Evolutionary conservation across 2,888 invertebrate genomes (phyloP), one percentile per base, ranked within the genome.

Genomic region (Zygaena filipendulae): DNA sequence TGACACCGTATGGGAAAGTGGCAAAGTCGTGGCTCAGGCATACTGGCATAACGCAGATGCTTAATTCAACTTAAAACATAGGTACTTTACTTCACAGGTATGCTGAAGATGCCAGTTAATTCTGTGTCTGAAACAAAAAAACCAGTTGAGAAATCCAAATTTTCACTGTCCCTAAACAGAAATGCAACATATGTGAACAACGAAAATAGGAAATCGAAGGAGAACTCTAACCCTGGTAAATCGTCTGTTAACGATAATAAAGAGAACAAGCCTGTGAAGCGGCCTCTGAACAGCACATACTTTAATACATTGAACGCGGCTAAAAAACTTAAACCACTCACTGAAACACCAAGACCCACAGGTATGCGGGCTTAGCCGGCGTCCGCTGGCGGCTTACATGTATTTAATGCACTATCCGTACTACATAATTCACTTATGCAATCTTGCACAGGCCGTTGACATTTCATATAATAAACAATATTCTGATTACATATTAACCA

Each of bases 51-150:
- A n/a, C n/a, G n/a, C n/a, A n/a, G n/a, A n/a, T n/a, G n/a, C n/a
- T n/a, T n/a, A n/a, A n/a, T n/a, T n/a, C n/a, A n/a, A n/a, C n/a
- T n/a, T n/a, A n/a, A n/a, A n/a, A n/a, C n/a, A n/a, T n/a, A n/a
- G n/a, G n/a, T n/a, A n/a, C n/a, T 34, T 41, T 39, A 28, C 38
- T 42, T 71, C 61, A 8, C 67, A 81, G 80, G 77, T 75, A 57
- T 71, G 50, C 80, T 74, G 77, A 80, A 80, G 77, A 81, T 81
- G 80, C 80, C 74, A 74, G 69, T 74, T 66, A 74, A 75, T 52
- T 69, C 67, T 60, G 56, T 64, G 40, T 52, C 58, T 36, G 63
- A 69, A 64, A 64, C 61, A 47, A 75, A 69, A 64, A 68, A 68
- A 66, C 61, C 64, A 59, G 66, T 60, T 43, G 67, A 63, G 35